phyloP scores from a whole-genome alignment of 2,888 invertebrate genomes.

The Aphodius sticticus region DNA sequence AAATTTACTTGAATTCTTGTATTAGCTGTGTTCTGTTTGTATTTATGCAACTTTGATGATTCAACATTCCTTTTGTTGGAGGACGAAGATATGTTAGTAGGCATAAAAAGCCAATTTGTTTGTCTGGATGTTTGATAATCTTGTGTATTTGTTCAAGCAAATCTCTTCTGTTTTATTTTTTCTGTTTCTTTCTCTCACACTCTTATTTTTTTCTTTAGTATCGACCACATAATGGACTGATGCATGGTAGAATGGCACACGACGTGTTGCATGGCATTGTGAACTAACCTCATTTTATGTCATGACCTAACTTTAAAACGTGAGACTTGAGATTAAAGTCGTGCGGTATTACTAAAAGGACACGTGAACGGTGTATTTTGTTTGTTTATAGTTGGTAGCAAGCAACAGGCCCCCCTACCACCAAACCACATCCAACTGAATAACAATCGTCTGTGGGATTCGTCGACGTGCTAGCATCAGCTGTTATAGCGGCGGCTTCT shows the following conservation, averaged over 20 bases:
- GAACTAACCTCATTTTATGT: slow-evolving; percentile 32
- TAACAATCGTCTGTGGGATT: slow-evolving; percentile 64
- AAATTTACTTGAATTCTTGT: no score
- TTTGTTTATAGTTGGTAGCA: slow-evolving; percentile 59
- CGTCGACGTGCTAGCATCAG: slow-evolving; percentile 59
- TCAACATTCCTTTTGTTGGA: no score
- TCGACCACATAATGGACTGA: slow-evolving; percentile 39
- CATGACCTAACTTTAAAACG: slow-evolving; percentile 32
- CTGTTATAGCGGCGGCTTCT: slow-evolving; percentile 17
- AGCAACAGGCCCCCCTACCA: slow-evolving; percentile 70
- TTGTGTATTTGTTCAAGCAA: slow-evolving; percentile 8
- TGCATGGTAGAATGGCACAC: slow-evolving; percentile 41
- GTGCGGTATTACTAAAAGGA: not conserved
- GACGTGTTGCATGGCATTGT: slow-evolving; percentile 32
- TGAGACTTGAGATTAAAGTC: not conserved
- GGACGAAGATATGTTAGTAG: not conserved
- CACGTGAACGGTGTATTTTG: slow-evolving; percentile 17
- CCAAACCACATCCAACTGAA: slow-evolving; percentile 65
- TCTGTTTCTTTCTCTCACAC: slow-evolving; percentile 21
- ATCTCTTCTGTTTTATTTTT: slow-evolving; percentile 15
- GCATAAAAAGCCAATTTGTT: not conserved
- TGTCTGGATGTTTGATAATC: not conserved
- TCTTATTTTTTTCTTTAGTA: slow-evolving; percentile 43
- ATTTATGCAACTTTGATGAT: no score
- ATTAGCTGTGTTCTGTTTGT: no score